Percentiles rank a stretch among this genome's conserved stretches.
phyloP scores from a whole-genome alignment of 2,888 invertebrate species.

The Drosophila kanekoi region DNA sequence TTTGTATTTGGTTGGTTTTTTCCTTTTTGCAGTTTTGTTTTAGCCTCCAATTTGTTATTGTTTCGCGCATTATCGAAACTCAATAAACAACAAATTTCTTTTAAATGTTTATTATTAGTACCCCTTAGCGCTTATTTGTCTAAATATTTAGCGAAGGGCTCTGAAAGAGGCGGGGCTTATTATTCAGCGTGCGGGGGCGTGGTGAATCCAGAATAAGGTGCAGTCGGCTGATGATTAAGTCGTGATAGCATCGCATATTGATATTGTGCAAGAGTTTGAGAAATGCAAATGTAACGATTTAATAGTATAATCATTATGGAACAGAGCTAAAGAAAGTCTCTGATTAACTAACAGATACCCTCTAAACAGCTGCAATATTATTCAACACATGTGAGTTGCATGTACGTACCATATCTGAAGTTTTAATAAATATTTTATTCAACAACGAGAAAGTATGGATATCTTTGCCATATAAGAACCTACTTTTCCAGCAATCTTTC shows the following conservation, averaged over 20 bases:
- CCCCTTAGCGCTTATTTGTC: constrained; percentile 52
- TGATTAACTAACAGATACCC: not conserved
- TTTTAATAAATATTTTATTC: no score
- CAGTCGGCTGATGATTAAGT: constrained; percentile 29
- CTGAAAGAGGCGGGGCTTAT: constrained; percentile 20
- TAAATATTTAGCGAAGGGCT: constrained; percentile 57
- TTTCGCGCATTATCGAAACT: constrained; percentile 26
- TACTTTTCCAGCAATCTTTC: no score
- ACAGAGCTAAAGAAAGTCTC: not conserved
- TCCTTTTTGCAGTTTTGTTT: constrained; percentile 37
- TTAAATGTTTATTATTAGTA: constrained; percentile 28
- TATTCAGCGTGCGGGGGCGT: constrained; percentile 32
- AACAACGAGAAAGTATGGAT: no score
- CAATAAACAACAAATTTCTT: constrained; percentile 27
- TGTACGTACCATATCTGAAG: no score
- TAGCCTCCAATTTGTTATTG: constrained; percentile 23
- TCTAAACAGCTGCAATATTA: not conserved
- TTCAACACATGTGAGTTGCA: no score
- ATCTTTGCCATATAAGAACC: no score
- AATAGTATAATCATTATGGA: not conserved
- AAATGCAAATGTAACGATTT: constrained; percentile 20
- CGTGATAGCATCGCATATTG: constrained; percentile 16
- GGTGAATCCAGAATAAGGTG: constrained; percentile 23
- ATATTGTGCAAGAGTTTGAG: constrained; percentile 5
- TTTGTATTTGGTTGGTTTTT: constrained; percentile 1